A percentile compares a stretch with the other conserved stretches of the same genome.
Conservation (phyloP, 2,888 invertebrate species). For the Copidosoma aretas region DNA sequence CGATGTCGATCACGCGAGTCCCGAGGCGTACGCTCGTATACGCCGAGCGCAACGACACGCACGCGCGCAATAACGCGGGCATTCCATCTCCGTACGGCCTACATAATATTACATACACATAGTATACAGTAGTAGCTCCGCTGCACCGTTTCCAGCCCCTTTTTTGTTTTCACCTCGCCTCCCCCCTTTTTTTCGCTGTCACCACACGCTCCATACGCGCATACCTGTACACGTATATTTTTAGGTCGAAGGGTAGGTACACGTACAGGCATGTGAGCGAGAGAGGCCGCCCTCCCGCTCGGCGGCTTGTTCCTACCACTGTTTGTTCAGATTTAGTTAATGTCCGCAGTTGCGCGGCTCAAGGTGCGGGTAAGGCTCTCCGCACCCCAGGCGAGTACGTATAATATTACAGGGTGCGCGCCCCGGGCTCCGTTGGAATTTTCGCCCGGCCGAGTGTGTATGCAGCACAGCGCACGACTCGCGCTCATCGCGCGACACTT, state of each 20-base stretch:
- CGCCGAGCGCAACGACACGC: constrained; percentile 5
- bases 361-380: no score
- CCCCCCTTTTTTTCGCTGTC: constrained; percentile 36
- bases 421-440: constrained; percentile 23
- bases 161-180: constrained; percentile 40
- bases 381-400: constrained; percentile 2
- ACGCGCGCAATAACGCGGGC: constrained; percentile 39
- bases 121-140: neutral
- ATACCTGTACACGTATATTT: constrained; percentile 17
- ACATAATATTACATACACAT: no score
- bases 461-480: constrained; percentile 24
- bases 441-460: constrained; percentile 29
- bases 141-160: constrained; percentile 49
- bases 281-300: constrained; percentile 3
- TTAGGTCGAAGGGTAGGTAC: constrained; percentile 30
- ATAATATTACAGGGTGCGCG: no score
- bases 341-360: constrained; percentile 42
- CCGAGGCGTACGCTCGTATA: constrained; percentile 13
- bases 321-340: constrained; percentile 60
- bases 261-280: neutral
- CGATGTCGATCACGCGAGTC: constrained; percentile 46
- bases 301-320: no score
- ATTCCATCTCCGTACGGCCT: constrained; percentile 42
- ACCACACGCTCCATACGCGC: no score
- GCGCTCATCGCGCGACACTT: constrained; percentile 28